Evolutionary conservation across 2,888 invertebrate genomes (phyloP).

Genomic region (Oligia fasciuncula): DNA sequence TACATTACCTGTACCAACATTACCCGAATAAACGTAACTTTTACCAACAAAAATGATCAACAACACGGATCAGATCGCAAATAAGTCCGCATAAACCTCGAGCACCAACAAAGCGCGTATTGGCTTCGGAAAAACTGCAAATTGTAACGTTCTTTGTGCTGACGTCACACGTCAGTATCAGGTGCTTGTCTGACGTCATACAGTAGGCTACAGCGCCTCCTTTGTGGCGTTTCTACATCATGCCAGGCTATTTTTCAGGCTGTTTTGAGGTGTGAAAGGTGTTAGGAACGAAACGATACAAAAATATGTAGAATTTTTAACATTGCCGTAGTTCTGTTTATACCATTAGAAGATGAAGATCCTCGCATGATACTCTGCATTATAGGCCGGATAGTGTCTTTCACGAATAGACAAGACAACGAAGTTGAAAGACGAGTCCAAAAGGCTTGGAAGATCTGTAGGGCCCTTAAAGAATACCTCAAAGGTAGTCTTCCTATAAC

Average conservation of each 20-base stretch:
- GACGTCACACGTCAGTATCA: conserved; percentile 67
- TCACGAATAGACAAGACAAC: background rate
- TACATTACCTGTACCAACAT: conserved; percentile 36
- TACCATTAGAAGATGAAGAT: background rate
- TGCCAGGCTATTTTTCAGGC: conserved; percentile 20
- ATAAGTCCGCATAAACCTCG: conserved; percentile 33
- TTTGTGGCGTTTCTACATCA: conserved; percentile 27
- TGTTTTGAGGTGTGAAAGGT: conserved; percentile 13
- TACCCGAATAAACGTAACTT: conserved; percentile 24
- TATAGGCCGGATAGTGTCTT: background rate
- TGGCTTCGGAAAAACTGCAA: conserved; percentile 54
- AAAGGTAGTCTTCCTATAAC: background rate
- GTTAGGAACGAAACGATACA: background rate
- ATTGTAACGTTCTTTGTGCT: conserved; percentile 67
- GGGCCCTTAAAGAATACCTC: no score
- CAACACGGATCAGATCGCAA: conserved; percentile 49
- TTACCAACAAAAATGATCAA: conserved; percentile 30
- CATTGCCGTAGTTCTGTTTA: background rate
- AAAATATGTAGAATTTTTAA: background rate
- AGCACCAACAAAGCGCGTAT: conserved; percentile 37
- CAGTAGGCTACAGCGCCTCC: conserved; percentile 41
- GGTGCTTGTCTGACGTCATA: conserved; percentile 49
- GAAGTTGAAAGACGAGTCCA: background rate
- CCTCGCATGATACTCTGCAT: no score
- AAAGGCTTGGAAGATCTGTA: background rate